phyloP scores from a whole-genome alignment of 1,140 invertebrate genomes.

The Scaptomyza graminum region DNA sequence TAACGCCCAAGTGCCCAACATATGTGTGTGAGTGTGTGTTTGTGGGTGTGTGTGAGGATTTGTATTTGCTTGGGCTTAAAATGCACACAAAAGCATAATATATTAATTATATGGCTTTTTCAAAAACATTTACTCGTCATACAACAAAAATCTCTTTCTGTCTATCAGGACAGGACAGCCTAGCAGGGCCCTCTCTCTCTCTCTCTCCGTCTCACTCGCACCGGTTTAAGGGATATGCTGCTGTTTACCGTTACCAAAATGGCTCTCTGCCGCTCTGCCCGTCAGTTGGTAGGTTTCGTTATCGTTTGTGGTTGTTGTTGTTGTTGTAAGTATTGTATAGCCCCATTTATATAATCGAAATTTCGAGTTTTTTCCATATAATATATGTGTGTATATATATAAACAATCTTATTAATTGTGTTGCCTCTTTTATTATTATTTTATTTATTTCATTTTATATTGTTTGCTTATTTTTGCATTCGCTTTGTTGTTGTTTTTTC shows the following conservation, averaged over 20 bases:
- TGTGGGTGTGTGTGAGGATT: conserved; percentile 33
- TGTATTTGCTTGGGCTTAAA: conserved; percentile 44
- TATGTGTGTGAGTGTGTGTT: conserved; percentile 23
- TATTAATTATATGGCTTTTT: conserved; percentile 67
- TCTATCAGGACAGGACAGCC: conserved; percentile 4
- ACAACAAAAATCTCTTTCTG: conserved; percentile 58
- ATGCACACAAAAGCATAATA: conserved; percentile 81
- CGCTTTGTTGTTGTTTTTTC: conserved; percentile 21
- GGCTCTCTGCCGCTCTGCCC: conserved; percentile 33
- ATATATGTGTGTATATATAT: conserved; percentile 79
- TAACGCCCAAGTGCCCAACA: conserved; percentile 4
- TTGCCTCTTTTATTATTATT: conserved; percentile 52
- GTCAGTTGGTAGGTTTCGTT: conserved; percentile 52
- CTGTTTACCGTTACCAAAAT: not conserved
- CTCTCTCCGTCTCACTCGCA: not conserved
- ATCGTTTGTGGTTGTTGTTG: conserved; percentile 34
- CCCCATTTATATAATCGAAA: conserved; percentile 80
- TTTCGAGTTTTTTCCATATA: conserved; percentile 59
- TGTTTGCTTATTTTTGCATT: conserved; percentile 32
- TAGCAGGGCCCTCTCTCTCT: conserved; percentile 8
- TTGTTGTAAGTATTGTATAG: conserved; percentile 71
- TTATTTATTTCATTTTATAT: conserved; percentile 38
- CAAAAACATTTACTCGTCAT: conserved; percentile 73
- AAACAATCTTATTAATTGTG: conserved; percentile 77
- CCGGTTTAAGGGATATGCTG: not conserved